These are phyloP conservation scores for Pelodiscus sinensis DNA, from an alignment of 2,113 vertebrate genomes.

Conservation along the genomic window DNA sequence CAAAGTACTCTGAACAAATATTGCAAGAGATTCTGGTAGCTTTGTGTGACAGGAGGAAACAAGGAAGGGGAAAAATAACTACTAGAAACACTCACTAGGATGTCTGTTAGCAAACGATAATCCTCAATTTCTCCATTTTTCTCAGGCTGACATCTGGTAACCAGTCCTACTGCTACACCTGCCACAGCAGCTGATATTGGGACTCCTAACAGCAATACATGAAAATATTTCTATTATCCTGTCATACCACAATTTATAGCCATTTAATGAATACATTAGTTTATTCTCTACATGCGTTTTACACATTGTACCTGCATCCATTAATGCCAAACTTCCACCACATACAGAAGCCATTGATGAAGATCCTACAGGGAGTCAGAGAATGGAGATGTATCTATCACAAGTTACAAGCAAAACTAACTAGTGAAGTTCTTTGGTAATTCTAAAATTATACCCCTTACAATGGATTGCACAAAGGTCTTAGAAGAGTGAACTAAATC, in stretches of 20 bases:
- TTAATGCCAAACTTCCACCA: slow-evolving; percentile 92
- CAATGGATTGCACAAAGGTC: background rate
- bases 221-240: background rate
- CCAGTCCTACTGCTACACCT: slow-evolving; percentile 92
- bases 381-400: background rate
- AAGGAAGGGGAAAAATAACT: background rate
- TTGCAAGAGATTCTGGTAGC: background rate
- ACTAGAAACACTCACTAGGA: slow-evolving; percentile 85
- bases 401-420: background rate
- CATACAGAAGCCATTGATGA: slow-evolving; percentile 98
- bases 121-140: slow-evolving; percentile 87
- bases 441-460: background rate
- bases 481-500: background rate
- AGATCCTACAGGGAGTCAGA: slow-evolving; percentile 81
- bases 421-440: background rate
- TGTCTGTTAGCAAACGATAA: slow-evolving; percentile 95
- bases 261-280: background rate
- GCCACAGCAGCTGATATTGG: slow-evolving; percentile 92
- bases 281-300: fast-evolving
- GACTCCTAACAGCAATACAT: slow-evolving; percentile 83
- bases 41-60: background rate
- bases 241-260: background rate
- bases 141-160: slow-evolving; percentile 83
- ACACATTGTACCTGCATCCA: slow-evolving; percentile 92
- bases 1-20: background rate